Conservation (phyloP, 1,140 invertebrate genomes). For the Drosophila mauritiana region DNA sequence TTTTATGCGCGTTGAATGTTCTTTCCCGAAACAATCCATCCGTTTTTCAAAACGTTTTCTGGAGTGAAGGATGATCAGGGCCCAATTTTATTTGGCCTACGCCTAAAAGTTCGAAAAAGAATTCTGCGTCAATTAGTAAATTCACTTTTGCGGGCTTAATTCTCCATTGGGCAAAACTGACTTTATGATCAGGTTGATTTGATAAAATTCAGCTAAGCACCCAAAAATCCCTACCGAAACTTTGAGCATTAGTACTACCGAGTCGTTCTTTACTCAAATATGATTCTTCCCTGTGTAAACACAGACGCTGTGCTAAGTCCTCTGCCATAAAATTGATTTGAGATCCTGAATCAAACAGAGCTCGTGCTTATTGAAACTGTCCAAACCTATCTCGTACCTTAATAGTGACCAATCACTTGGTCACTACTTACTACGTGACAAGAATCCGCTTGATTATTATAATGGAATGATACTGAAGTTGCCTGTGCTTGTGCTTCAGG, state of each 20-base stretch:
- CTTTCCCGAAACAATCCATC: background rate
- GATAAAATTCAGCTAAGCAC: background rate
- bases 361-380: no score
- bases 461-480: no score
- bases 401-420: no score
- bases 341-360: no score
- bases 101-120: constrained; percentile 6
- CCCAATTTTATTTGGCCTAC: constrained; percentile 8
- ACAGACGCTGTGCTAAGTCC: background rate
- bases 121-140: constrained; percentile 1
- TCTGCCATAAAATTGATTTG: background rate
- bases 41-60: background rate
- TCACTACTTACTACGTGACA: no score
- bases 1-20: no score
- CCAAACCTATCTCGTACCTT: no score
- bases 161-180: background rate
- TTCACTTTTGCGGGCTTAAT: background rate
- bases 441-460: no score
- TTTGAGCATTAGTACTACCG: background rate
- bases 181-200: background rate
- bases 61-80: background rate
- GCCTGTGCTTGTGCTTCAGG: no score
- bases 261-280: background rate
- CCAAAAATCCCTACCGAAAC: background rate
- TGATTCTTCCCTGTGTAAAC: background rate